A percentile compares a stretch with the other conserved stretches of the same genome.
Conservation (phyloP, 2,888 invertebrate species). For the Agonopterix subpropinquella region DNA sequence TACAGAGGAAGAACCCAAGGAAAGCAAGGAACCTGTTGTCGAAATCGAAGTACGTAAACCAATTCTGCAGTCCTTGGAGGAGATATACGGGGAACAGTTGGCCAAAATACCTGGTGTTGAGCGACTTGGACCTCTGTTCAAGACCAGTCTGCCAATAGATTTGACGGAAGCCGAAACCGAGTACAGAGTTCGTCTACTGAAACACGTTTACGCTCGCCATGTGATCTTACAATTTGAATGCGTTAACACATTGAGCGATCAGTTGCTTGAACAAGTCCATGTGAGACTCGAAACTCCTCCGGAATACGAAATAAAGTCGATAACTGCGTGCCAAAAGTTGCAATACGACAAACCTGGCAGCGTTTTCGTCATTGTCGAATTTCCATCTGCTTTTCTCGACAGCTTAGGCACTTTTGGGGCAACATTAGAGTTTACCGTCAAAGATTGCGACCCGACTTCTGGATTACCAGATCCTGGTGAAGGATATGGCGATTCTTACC, state of each 20-base stretch:
- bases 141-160: conserved; percentile 89
- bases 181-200: conserved; percentile 92
- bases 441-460: conserved; percentile 97
- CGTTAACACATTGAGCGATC: conserved; percentile 96
- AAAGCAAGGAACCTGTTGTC: conserved; percentile 85
- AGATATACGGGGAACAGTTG: conserved; percentile 89
- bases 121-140: conserved; percentile 90
- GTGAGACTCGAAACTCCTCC: conserved; percentile 91
- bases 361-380: conserved; percentile 88
- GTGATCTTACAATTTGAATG: conserved; percentile 97
- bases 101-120: conserved; percentile 89
- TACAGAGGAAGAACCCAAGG: conserved; percentile 88
- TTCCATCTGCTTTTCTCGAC: conserved; percentile 66
- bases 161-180: conserved; percentile 99
- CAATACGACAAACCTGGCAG: conserved; percentile 91
- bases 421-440: conserved; percentile 93
- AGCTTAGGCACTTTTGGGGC: conserved; percentile 90
- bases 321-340: conserved; percentile 84
- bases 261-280: conserved; percentile 93
- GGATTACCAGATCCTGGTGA: conserved; percentile 97
- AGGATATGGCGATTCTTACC: conserved; percentile 97
- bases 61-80: conserved; percentile 89
- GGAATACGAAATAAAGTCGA: conserved; percentile 83
- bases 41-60: conserved; percentile 87
- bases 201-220: conserved; percentile 92